Evolutionary conservation across 1,140 invertebrate genomes (phyloP).

Genomic region (Nasonia longicornis): DNA sequence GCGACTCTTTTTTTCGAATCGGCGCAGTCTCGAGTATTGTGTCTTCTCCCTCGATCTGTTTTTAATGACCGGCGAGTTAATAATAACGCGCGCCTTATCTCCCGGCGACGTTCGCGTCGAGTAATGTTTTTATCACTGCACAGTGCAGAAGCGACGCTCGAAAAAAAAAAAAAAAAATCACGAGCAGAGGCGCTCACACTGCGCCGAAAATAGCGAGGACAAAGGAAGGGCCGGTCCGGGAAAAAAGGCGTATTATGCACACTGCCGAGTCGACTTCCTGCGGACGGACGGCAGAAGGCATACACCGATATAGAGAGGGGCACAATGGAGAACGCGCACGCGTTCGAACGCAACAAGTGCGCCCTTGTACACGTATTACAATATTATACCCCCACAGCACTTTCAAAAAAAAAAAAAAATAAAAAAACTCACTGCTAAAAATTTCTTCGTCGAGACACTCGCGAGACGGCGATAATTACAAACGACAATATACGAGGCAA

Average conservation of each 20-base stretch:
- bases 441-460: too few species aligned
- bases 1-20: not conserved
- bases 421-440: not conserved
- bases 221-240: not conserved
- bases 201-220: not conserved
- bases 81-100: not conserved
- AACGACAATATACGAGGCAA: not conserved
- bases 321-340: not conserved
- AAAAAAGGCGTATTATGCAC: not conserved
- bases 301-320: not conserved
- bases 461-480: too few species aligned
- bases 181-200: not conserved
- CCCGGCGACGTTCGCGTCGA: too few species aligned
- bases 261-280: not conserved
- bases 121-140: not conserved
- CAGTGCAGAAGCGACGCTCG: too few species aligned
- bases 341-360: slow-evolving; percentile 2
- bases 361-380: not conserved
- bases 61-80: not conserved
- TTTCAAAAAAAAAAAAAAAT: not conserved
- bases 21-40: not conserved
- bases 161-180: too few species aligned
- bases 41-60: not conserved
- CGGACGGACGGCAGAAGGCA: not conserved
- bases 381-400: not conserved